A percentile compares a stretch with the other conserved stretches of the same genome.
phyloP scores from a whole-genome alignment of 2,797 vertebrate species.

The Carcharodon carcharias region DNA sequence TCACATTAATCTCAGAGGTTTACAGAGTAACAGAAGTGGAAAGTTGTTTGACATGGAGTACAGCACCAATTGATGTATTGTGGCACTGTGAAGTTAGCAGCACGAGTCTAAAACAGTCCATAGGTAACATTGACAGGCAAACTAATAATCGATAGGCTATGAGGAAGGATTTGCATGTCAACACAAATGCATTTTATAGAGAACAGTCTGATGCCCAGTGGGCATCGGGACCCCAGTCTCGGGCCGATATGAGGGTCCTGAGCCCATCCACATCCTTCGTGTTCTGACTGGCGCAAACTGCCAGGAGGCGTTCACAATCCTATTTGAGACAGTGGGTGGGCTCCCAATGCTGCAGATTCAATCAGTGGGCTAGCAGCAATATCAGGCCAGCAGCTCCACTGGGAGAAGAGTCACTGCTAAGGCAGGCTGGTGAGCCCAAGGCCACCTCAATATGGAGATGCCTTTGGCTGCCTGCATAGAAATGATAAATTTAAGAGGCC shows the following conservation, averaged over 20 bases:
- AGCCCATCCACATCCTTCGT: neutral
- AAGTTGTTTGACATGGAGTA: neutral
- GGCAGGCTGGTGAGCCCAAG: neutral
- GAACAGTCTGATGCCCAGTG: neutral
- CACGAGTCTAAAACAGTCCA: neutral
- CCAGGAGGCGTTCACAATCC: neutral
- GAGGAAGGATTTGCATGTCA: neutral
- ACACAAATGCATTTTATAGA: neutral
- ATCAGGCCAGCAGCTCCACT: neutral
- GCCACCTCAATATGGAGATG: neutral
- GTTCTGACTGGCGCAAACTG: neutral
- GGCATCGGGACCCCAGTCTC: no score
- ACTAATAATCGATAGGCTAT: neutral
- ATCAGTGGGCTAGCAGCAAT: neutral
- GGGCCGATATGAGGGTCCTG: neutral
- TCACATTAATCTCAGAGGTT: constrained; percentile 1
- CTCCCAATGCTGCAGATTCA: neutral
- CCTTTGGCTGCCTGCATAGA: neutral
- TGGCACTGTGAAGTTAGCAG: neutral
- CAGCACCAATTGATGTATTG: neutral
- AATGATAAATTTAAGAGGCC: no score
- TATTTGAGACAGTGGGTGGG: no score
- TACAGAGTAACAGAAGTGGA: constrained; percentile 20
- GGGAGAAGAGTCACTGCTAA: neutral
- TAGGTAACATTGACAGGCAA: neutral